Base-by-base conservation (phyloP, 64 coral and sea anemone genomes). In the Cladopsammia gracilis region DNA sequence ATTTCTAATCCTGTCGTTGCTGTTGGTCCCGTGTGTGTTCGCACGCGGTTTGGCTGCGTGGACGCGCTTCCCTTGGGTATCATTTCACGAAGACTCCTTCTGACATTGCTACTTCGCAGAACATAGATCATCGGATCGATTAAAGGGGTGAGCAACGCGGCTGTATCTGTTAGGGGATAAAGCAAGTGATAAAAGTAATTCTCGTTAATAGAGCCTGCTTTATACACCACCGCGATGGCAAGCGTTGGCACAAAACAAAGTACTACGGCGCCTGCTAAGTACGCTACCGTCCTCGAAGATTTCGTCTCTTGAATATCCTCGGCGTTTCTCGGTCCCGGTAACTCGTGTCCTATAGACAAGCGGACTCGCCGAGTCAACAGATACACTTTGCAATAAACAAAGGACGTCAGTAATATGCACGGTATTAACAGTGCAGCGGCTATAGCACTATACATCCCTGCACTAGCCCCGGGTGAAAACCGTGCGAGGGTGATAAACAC, bases 101-200 rank as follows among this genome's bases (percentile, higher is more conserved):
- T 79, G 4, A 96, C 75, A 19, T 62, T 89, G 14, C 59, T 87
- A 57, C 85, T 93, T 84, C 90, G 90, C 14, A 92, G 87, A 4
- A 96, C 90, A 65, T 96, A 96, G 51, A 96, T 89, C 9, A 96
- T 65, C 1, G 95, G 95, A 44, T 96, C 92, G 18, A 87, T 76
- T 19, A 86, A 73, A 16, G 95, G 92, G 34, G 82, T 96, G 1
- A 96, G 62, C 76, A 96, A 15, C 7, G 87, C 84, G 6, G 90
- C 89, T 5, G 85, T 77, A 12, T 96, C 90, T 22, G 95, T 89
- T 12, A 96, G 70, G 57, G 95, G 95, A 20, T 96, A 93, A 19
- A 96, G 23, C 64, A 96, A 24, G n/a, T 96, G 95, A 67, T 77
- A 93, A 5, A 96, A 61, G n/a, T 76, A 83, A 48, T 89, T 75